phyloP scores from a whole-genome alignment of 2,888 invertebrate species.

The Pteria penguin region DNA sequence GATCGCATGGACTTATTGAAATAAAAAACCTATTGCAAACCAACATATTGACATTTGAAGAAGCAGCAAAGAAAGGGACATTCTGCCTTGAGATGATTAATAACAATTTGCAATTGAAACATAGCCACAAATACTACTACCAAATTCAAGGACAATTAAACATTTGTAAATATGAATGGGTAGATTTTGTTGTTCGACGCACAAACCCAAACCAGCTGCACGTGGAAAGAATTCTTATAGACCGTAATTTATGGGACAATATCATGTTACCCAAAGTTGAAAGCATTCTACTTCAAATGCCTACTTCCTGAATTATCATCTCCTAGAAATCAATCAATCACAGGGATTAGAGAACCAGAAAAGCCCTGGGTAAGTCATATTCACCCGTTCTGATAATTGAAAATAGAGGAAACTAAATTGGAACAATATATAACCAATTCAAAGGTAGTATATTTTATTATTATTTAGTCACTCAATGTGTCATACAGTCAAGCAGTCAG shows the following conservation, averaged over 20 bases:
- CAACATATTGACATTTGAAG: constrained; percentile 17
- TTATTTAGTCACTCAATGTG: too few relatives aligned
- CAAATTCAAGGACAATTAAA: too few relatives aligned
- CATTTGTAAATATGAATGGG: constrained; percentile 28
- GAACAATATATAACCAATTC: too few relatives aligned
- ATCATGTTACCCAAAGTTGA: constrained; percentile 29
- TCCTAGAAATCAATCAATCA: too few relatives aligned
- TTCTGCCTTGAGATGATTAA: constrained; percentile 30
- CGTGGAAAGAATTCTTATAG: constrained; percentile 24
- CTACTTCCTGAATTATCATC: constrained; percentile 25
- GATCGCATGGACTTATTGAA: constrained; percentile 16
- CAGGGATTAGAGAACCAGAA: too few relatives aligned
- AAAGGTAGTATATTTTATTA: too few relatives aligned
- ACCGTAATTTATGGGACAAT: constrained; percentile 24
- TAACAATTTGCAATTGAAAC: constrained; percentile 27
- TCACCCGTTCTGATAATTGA: too few relatives aligned
- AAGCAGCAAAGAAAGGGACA: constrained; percentile 24
- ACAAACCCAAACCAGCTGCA: constrained; percentile 32
- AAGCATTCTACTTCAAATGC: background rate
- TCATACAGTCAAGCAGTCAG: too few relatives aligned
- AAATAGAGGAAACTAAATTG: too few relatives aligned
- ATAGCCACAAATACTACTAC: too few relatives aligned
- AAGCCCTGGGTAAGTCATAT: too few relatives aligned
- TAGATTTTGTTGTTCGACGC: constrained; percentile 38
- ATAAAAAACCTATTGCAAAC: constrained; percentile 32